Evolutionary conservation across 2,888 invertebrate species (phyloP).

Genomic region (Mesorhabditis sp.): DNA sequence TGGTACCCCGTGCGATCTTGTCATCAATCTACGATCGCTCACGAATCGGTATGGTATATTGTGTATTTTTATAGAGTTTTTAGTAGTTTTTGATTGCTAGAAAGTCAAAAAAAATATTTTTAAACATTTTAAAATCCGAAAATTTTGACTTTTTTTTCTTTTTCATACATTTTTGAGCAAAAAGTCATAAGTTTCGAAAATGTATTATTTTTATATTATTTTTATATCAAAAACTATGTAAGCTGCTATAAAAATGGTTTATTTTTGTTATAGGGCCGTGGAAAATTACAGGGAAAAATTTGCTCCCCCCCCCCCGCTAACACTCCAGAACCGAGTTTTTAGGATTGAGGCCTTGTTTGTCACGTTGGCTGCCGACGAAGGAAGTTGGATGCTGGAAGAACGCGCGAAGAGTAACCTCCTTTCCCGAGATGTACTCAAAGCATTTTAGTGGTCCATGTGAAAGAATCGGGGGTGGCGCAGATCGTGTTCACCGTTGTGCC

Average conservation of each 20-base stretch:
- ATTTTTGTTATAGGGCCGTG: too few species aligned
- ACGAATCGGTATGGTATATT: neutral
- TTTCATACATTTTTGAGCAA: too few species aligned
- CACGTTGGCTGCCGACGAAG: conserved; percentile 43
- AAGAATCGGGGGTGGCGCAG: conserved; percentile 55
- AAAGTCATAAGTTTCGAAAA: too few species aligned
- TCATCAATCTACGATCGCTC: conserved; percentile 45
- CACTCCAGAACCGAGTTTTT: neutral
- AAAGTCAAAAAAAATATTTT: too few species aligned
- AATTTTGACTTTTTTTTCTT: too few species aligned
- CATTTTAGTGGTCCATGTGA: conserved; percentile 47
- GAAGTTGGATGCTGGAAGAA: conserved; percentile 39
- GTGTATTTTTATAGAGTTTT: too few species aligned
- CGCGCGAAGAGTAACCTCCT: conserved; percentile 26
- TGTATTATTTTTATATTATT: too few species aligned
- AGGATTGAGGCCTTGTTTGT: conserved; percentile 29
- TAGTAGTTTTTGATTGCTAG: neutral
- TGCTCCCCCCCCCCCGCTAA: too few species aligned
- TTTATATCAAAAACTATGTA: too few species aligned
- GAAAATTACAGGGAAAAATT: too few species aligned
- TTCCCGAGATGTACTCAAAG: conserved; percentile 21
- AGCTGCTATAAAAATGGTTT: too few species aligned
- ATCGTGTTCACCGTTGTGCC: conserved; percentile 48
- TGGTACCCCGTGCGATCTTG: conserved; percentile 45
- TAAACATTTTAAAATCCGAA: too few species aligned